Evolutionary conservation across 2,797 vertebrate genomes (phyloP).

Genomic region (Micrastur ruficollis): DNA sequence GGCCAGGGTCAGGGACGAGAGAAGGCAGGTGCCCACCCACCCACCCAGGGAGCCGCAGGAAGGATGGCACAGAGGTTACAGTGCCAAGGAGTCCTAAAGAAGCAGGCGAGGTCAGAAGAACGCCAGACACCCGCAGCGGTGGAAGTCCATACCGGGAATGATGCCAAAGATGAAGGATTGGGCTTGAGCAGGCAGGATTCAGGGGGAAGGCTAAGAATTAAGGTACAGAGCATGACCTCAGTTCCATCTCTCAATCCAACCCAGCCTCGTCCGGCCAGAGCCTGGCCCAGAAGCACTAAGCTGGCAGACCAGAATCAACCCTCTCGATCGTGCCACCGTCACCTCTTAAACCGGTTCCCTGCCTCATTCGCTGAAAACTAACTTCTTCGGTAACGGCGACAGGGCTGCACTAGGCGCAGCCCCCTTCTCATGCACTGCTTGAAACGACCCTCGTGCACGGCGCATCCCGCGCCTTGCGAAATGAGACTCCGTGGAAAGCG

Average conservation of each 20-base stretch:
- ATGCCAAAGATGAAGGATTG: not conserved
- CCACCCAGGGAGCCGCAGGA: not conserved
- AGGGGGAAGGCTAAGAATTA: not conserved
- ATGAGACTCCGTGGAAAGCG: not conserved
- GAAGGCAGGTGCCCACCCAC: not conserved
- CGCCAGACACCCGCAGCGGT: not conserved
- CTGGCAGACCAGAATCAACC: not conserved
- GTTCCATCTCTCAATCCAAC: not conserved
- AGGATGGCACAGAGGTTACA: not conserved
- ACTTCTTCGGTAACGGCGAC: not conserved
- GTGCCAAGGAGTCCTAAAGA: not conserved
- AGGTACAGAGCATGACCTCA: not conserved
- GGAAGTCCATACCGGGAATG: not conserved
- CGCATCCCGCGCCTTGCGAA: not conserved
- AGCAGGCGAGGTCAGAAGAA: not conserved
- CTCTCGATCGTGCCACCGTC: accelerated
- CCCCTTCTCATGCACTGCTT: not conserved
- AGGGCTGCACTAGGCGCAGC: not conserved
- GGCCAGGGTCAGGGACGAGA: not conserved
- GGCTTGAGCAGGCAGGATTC: accelerated
- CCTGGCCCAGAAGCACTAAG: not conserved
- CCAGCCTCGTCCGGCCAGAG: not conserved
- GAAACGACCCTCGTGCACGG: not conserved
- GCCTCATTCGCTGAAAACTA: not conserved
- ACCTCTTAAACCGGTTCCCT: not conserved